phyloP scores from a whole-genome alignment of 2,888 invertebrate genomes.

The Eristalis arbustorum region DNA sequence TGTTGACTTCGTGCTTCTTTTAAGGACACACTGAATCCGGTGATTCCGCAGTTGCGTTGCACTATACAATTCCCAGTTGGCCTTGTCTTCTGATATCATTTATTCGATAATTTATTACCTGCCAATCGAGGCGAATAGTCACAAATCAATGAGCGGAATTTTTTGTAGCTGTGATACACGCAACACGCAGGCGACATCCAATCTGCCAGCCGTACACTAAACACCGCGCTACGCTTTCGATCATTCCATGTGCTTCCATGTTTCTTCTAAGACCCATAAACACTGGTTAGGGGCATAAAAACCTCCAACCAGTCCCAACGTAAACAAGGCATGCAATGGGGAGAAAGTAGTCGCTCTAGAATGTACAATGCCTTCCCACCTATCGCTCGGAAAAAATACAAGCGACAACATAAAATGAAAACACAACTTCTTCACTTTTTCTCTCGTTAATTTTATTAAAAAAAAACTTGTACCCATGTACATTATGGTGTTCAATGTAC shows the following conservation, averaged over 20 bases:
- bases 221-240: too few relatives aligned
- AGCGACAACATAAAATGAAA: constrained; percentile 5
- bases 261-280: too few relatives aligned
- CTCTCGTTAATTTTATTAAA: constrained; percentile 75
- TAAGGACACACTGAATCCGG: background rate
- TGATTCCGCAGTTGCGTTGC: background rate
- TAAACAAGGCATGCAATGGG: too few relatives aligned
- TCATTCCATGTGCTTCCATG: too few relatives aligned
- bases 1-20: background rate
- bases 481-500: constrained; percentile 76
- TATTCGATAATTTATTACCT: constrained; percentile 9
- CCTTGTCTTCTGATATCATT: background rate
- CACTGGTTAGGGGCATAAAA: background rate
- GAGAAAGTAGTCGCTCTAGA: too few relatives aligned
- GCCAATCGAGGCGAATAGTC: constrained; percentile 16
- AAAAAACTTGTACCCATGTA: constrained; percentile 74
- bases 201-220: too few relatives aligned
- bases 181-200: background rate
- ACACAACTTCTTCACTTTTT: constrained; percentile 26
- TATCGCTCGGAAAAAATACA: too few relatives aligned
- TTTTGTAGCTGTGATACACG: constrained; percentile 11
- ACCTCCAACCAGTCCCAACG: too few relatives aligned
- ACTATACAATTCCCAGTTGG: background rate
- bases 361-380: background rate
- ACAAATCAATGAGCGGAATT: constrained; percentile 23